Base-by-base conservation (phyloP, 2,113 vertebrate species). In the Phyllopteryx taeniolatus region DNA sequence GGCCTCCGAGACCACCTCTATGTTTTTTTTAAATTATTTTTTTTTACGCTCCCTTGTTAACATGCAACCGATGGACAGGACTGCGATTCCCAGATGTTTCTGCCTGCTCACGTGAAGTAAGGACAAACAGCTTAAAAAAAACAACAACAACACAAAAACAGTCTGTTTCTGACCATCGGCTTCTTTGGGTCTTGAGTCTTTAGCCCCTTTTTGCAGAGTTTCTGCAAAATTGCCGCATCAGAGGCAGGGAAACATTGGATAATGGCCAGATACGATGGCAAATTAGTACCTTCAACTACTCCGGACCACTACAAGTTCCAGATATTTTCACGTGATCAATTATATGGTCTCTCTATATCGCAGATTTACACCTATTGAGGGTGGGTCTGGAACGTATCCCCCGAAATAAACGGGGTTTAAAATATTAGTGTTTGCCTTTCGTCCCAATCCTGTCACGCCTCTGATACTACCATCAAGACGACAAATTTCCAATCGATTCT, bases 41-140 rank as follows among this genome's bases (percentile, higher is more conserved):
- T 44, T 44, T 46, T 47, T 17, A 22, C 13, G 57, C 65, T 79
- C 75, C 54, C 14, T 73, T 68, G 75, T 87, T 89, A 89, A 90
- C 83, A 74, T 65, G 69, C 61, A 68, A 79, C 67, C 70, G 17
- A n/a, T 78, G 67, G 60, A 74, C 43, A 77, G 33, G 66, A 77
- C 63, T 59, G 59, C 63, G 75, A 78, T 64, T 77, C 63, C 71
- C 31, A 33, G 73, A 69, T 46, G 44, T 14, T 49, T 33, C 31
- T 4, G 15, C 22, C 5, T 17, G 67, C 17, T 69, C 67, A 69
- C 17, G 44, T 70, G 35, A 60, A 42, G 20, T 17, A 62, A 31
- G 2, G 13, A 31, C 22, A 47, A 67, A 67, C 31, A 35, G n/a
- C n/a, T n/a, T n/a, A 43, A 11, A 65, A 22, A 15, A 66, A 42